Evolutionary conservation across 2,113 vertebrate genomes (phyloP).

Genomic region (Hemibagrus wyckioides): DNA sequence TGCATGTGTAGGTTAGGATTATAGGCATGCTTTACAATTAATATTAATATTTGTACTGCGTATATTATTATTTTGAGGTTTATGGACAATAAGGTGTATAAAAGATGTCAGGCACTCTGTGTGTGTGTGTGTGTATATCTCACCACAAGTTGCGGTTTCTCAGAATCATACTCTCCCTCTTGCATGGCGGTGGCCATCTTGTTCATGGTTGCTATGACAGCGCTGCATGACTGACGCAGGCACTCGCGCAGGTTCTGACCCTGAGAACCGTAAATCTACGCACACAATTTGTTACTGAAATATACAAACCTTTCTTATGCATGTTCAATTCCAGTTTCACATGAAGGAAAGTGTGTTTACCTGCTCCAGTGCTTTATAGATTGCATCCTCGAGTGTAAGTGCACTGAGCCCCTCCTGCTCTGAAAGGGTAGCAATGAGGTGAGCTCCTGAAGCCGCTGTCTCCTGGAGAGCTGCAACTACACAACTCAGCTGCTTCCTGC

Average conservation of each 20-base stretch:
- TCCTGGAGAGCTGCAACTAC: conserved; percentile 96
- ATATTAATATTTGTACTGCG: not conserved
- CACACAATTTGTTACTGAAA: not conserved
- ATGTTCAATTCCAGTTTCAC: not conserved
- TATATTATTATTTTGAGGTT: not conserved
- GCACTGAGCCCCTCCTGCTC: conserved; percentile 88
- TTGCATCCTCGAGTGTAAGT: conserved; percentile 83
- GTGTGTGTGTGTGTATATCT: not conserved
- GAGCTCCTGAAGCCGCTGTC: conserved; percentile 86
- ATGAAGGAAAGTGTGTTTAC: conserved; percentile 59
- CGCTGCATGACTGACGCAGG: conserved; percentile 88
- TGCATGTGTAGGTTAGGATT: not conserved
- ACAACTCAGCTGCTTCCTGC: conserved; percentile 91
- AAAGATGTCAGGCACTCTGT: not conserved
- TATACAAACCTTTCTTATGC: not conserved
- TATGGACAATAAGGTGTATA: not conserved
- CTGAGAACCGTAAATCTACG: conserved; percentile 85
- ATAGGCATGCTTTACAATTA: not conserved
- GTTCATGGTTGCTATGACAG: conserved; percentile 95
- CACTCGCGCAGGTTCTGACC: conserved; percentile 85
- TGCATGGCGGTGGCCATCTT: conserved; percentile 98
- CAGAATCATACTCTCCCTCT: conserved; percentile 93
- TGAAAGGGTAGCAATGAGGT: conserved; percentile 85
- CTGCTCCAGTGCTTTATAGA: conserved; percentile 91
- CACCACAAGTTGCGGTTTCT: conserved; percentile 85